Evolutionary conservation across 2,113 vertebrate species (phyloP).

Genomic region (Empidonax alnorum): DNA sequence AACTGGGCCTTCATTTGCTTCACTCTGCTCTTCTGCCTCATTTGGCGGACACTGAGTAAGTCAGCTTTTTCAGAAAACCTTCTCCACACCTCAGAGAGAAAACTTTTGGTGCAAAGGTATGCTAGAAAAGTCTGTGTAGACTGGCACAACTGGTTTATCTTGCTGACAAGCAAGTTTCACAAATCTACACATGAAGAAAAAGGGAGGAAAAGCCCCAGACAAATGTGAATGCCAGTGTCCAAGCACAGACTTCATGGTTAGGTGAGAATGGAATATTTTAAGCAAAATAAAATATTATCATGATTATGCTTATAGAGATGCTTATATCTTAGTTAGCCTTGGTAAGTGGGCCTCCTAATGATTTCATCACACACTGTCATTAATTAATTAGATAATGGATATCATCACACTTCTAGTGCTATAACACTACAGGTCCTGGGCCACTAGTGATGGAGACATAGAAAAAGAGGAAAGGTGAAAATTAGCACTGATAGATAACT

Average conservation of each 20-base stretch:
- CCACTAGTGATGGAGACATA: background rate
- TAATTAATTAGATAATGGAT: background rate
- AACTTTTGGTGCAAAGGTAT: background rate
- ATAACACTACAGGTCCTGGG: background rate
- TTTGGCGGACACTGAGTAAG: slow-evolving; percentile 92
- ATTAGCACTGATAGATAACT: background rate
- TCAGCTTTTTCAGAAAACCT: background rate
- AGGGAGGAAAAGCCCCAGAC: background rate
- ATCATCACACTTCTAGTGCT: background rate
- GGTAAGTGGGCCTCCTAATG: background rate
- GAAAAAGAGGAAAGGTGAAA: background rate
- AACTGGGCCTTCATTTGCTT: slow-evolving; percentile 93
- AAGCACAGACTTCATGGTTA: background rate
- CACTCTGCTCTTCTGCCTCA: slow-evolving; percentile 86
- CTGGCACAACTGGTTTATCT: background rate
- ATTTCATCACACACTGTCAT: background rate
- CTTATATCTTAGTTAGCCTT: background rate
- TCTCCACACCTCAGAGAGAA: background rate
- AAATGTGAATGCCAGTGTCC: background rate
- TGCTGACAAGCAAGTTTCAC: background rate
- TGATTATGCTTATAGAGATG: background rate
- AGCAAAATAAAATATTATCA: background rate
- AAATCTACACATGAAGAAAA: background rate
- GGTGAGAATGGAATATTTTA: background rate
- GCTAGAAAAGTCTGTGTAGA: background rate